Conservation (phyloP, 1,140 invertebrate genomes). For the Tribolium madens region DNA sequence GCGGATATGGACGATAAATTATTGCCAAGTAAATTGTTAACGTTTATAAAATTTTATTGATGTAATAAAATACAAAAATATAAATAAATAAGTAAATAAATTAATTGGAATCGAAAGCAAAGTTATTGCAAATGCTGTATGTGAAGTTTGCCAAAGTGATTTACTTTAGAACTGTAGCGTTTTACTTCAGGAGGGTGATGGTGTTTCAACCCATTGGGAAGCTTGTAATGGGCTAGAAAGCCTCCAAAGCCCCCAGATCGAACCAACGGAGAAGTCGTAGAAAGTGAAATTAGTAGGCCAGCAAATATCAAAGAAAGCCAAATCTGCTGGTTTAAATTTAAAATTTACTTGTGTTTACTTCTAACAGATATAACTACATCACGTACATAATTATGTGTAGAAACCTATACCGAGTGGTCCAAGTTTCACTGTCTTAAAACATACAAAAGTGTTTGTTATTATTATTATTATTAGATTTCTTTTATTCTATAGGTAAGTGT, state of each 20-base stretch:
- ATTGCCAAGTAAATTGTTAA: not conserved
- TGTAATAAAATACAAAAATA: not conserved
- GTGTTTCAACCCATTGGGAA: not conserved
- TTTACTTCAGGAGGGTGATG: not conserved
- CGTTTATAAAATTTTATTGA: not conserved
- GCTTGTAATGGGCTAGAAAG: not conserved
- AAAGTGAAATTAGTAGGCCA: not conserved
- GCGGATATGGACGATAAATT: conserved; percentile 1
- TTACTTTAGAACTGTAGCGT: not conserved
- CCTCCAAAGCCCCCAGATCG: not conserved
- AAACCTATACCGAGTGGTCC: too few species aligned
- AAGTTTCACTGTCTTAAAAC: too few species aligned
- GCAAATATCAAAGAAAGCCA: not conserved
- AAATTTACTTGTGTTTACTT: too few species aligned
- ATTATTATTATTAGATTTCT: too few species aligned
- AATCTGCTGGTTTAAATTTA: not conserved
- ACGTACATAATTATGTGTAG: too few species aligned
- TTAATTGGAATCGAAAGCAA: not conserved
- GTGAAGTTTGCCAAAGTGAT: not conserved
- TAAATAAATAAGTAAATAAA: not conserved
- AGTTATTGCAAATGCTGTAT: not conserved
- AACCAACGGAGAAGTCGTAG: not conserved
- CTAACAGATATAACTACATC: too few species aligned
- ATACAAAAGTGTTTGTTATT: too few species aligned
- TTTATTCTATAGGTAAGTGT: too few species aligned